Evolutionary conservation across 2,113 vertebrate genomes (phyloP).

Genomic region (Crocuta crocuta): DNA sequence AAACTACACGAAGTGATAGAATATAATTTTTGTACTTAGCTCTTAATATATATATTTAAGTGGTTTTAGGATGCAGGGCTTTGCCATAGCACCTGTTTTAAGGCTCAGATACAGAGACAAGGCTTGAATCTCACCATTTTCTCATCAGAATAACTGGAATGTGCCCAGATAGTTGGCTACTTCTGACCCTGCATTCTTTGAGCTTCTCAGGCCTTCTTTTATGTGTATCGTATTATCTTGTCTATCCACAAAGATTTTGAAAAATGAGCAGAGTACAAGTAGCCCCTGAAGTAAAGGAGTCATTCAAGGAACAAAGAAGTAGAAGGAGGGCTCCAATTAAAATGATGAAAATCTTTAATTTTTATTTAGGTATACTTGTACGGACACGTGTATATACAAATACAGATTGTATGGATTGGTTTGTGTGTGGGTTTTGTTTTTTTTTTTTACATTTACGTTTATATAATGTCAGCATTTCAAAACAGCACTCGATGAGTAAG

Average conservation of each 20-base stretch:
- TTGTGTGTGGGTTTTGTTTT: conserved; percentile 81
- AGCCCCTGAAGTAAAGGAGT: conserved; percentile 79
- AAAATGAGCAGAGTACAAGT: conserved; percentile 70
- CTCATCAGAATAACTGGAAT: conserved; percentile 36
- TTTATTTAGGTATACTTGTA: conserved; percentile 99
- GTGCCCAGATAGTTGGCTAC: not conserved
- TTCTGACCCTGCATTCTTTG: conserved; percentile 38
- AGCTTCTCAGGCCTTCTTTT: conserved; percentile 38
- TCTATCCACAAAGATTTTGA: conserved; percentile 59
- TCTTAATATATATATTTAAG: not conserved
- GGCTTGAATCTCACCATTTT: not conserved
- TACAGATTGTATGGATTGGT: conserved; percentile 92
- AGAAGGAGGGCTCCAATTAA: conserved; percentile 87
- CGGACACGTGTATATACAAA: conserved; percentile 99
- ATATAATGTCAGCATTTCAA: conserved; percentile 98
- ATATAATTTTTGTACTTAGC: not conserved
- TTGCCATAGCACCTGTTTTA: conserved; percentile 13
- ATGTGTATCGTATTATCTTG: conserved; percentile 40
- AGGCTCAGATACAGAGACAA: conserved; percentile 48
- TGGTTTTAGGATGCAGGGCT: not conserved
- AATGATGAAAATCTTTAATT: conserved; percentile 90
- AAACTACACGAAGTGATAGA: conserved; percentile 1
- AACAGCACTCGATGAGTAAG: conserved; percentile 92
- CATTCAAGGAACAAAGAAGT: conserved; percentile 83
- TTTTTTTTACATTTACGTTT: conserved; percentile 90